These are phyloP conservation scores for Copsychus sechellarum DNA, from an alignment of 2,113 vertebrate species.

Conservation along the genomic window DNA sequence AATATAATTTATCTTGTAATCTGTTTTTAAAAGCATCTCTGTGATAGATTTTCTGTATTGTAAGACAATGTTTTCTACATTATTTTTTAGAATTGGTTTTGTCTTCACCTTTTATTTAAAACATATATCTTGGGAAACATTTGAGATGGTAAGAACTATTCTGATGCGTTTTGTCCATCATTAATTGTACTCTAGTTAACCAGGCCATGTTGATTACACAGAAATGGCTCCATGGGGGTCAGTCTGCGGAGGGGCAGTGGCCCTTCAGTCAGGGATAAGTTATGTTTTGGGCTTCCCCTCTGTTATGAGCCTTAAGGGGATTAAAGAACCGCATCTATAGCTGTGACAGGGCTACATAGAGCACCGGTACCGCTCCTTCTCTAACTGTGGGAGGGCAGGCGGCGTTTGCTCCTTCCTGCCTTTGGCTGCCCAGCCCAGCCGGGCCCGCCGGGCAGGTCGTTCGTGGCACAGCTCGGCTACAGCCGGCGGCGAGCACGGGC, in stretches of 20 bases:
- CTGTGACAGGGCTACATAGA: neutral
- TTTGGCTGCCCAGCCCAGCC: neutral
- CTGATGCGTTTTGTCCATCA: neutral
- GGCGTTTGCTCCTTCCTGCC: neutral
- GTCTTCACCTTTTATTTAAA: neutral
- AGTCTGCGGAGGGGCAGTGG: rapidly evolving
- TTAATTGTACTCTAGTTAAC: neutral
- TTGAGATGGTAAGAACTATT: neutral
- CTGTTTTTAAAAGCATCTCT: neutral
- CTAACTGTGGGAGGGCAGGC: rapidly evolving
- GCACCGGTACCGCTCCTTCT: rapidly evolving
- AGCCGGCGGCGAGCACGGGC: neutral
- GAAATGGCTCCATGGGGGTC: neutral
- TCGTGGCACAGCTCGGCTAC: neutral
- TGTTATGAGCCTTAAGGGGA: neutral
- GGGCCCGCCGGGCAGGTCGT: rapidly evolving
- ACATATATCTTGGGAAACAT: rapidly evolving
- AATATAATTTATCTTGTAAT: neutral
- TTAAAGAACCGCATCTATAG: neutral
- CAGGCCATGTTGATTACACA: neutral
- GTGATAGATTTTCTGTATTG: neutral
- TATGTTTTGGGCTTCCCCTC: neutral
- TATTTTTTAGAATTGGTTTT: neutral
- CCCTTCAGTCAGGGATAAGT: neutral
- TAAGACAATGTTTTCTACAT: rapidly evolving